Evolutionary conservation across 64 coral and sea anemone genomes (phyloP).

Genomic region (Astreopora myriophthalma): DNA sequence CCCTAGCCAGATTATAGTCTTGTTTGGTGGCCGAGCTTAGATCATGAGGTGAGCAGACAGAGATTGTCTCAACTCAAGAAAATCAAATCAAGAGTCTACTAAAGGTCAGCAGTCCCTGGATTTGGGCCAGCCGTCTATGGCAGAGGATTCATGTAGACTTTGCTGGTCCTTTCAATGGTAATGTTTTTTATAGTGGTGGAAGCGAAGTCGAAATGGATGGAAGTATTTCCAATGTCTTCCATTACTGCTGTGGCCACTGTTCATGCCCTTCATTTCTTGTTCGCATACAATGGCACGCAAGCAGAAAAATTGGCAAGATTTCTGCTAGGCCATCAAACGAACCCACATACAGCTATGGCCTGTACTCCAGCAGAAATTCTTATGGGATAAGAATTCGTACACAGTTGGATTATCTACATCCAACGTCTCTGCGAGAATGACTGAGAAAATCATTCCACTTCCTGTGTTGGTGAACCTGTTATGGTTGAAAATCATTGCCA

Average conservation of each 20-base stretch:
- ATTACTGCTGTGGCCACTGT: constrained; percentile 7
- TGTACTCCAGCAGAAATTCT: background rate
- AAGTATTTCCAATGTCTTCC: constrained; percentile 12
- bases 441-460: background rate
- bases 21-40: no score
- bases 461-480: background rate
- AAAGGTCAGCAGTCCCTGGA: no score
- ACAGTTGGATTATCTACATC: background rate
- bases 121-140: no score
- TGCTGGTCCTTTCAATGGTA: no score
- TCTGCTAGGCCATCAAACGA: constrained; percentile 15
- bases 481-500: background rate
- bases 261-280: background rate
- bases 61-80: no score
- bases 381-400: background rate
- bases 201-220: constrained; percentile 24
- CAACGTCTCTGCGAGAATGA: background rate
- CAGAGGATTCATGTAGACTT: no score
- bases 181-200: constrained; percentile 45
- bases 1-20: no score
- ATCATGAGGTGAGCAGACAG: no score
- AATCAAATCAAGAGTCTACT: no score
- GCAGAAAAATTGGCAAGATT: constrained; percentile 1
- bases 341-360: background rate
- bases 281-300: constrained; percentile 5